Evolutionary conservation across 2,888 invertebrate species (phyloP).

Genomic region (Xestoiulus laeticollis): DNA sequence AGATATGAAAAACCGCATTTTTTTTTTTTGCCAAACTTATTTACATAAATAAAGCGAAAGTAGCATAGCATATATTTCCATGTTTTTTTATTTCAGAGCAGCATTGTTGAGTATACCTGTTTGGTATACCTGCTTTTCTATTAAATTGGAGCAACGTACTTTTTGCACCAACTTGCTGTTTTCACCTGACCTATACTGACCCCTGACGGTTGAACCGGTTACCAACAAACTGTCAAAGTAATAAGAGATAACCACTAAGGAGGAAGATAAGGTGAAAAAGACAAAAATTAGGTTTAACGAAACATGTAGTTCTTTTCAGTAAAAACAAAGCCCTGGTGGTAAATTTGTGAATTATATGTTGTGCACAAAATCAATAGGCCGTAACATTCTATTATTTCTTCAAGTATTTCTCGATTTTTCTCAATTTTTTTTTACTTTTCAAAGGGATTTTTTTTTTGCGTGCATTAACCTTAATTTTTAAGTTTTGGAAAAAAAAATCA

Average conservation of each 20-base stretch:
- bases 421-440: background rate
- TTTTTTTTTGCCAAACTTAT: background rate
- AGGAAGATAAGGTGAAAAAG: background rate
- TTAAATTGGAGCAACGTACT: conserved; percentile 34
- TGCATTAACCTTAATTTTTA: conserved; percentile 51
- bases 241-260: background rate
- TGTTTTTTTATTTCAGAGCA: background rate
- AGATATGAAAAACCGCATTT: background rate
- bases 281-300: background rate
- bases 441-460: background rate
- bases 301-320: background rate
- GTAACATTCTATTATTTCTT: conserved; percentile 36
- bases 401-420: background rate
- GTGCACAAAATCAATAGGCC: background rate
- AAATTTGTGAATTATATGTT: background rate
- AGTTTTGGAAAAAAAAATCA: conserved; percentile 34
- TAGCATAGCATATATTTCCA: conserved; percentile 39
- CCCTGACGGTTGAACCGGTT: conserved; percentile 41
- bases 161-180: background rate
- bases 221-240: background rate
- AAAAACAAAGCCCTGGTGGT: conserved; percentile 30
- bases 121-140: conserved; percentile 2
- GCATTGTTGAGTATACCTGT: conserved; percentile 29
- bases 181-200: background rate
- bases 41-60: conserved; percentile 41